A percentile compares a stretch with the other conserved stretches of the same genome.
phyloP scores from a whole-genome alignment of 2,797 vertebrate genomes.

The Pitangus sulphuratus region DNA sequence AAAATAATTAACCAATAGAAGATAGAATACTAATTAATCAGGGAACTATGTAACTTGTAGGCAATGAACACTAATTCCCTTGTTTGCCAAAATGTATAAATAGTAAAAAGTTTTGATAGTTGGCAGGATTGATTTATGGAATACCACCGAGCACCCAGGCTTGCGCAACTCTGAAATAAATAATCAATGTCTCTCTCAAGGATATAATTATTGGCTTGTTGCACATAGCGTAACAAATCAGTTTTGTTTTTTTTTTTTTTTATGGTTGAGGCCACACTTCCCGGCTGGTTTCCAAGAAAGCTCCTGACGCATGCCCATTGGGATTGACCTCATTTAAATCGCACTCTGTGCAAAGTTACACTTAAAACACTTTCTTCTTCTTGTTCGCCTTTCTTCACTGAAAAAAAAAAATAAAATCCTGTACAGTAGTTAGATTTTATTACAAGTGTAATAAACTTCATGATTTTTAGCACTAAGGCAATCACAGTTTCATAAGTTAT shows the following conservation, averaged over 20 bases:
- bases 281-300: background rate
- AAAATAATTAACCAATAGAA: background rate
- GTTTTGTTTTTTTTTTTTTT: background rate
- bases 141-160: background rate
- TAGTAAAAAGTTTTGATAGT: background rate
- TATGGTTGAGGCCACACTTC: background rate
- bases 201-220: background rate
- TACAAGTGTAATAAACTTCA: constrained; percentile 77
- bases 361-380: background rate
- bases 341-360: no score
- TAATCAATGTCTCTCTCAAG: background rate
- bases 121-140: background rate
- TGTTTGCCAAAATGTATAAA: background rate
- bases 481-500: constrained; percentile 77
- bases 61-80: background rate
- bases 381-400: background rate
- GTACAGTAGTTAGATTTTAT: constrained; percentile 76
- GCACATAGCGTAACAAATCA: background rate
- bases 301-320: no score
- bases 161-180: background rate
- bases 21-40: background rate
- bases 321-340: background rate
- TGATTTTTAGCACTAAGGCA: constrained; percentile 72
- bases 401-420: background rate
- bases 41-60: background rate